Conservation (phyloP, 2,797 vertebrate genomes). For the Pseudochirops cupreus region DNA sequence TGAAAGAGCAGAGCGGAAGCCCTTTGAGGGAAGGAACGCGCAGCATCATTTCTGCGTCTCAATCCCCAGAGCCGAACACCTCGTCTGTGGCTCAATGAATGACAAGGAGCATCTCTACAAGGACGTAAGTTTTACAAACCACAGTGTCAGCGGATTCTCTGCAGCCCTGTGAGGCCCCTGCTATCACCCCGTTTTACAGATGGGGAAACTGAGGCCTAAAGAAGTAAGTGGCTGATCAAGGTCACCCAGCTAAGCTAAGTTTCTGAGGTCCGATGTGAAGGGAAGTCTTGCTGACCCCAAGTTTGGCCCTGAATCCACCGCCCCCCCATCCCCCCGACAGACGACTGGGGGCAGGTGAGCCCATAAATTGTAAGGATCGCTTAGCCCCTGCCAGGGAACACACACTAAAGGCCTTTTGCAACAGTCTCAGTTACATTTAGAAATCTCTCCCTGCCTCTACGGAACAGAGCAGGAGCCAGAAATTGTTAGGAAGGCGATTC, state of each 20-base stretch:
- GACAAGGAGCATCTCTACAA: neutral
- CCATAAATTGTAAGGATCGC: neutral
- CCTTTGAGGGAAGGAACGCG: fast-evolving
- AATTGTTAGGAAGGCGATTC: neutral
- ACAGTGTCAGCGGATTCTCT: neutral
- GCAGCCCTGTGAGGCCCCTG: neutral
- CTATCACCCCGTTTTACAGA: neutral
- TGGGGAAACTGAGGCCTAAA: neutral
- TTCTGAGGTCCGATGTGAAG: neutral
- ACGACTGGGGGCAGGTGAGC: neutral
- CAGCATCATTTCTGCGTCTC: neutral
- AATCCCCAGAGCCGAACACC: neutral
- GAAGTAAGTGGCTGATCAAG: neutral
- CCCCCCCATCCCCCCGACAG: neutral
- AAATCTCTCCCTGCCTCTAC: conserved; percentile 19
- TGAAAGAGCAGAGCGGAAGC: neutral
- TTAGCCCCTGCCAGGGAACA: conserved; percentile 9
- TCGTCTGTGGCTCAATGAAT: neutral
- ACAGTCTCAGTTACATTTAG: conserved; percentile 30
- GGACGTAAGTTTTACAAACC: neutral
- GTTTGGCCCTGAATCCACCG: neutral
- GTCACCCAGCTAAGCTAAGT: neutral
- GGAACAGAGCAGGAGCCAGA: conserved; percentile 33
- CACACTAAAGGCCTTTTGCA: conserved; percentile 2
- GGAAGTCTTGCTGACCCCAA: too few species aligned